These are phyloP conservation scores for Drosophila phalerata DNA, from an alignment of 2,888 invertebrate genomes.

Conservation along the genomic window DNA sequence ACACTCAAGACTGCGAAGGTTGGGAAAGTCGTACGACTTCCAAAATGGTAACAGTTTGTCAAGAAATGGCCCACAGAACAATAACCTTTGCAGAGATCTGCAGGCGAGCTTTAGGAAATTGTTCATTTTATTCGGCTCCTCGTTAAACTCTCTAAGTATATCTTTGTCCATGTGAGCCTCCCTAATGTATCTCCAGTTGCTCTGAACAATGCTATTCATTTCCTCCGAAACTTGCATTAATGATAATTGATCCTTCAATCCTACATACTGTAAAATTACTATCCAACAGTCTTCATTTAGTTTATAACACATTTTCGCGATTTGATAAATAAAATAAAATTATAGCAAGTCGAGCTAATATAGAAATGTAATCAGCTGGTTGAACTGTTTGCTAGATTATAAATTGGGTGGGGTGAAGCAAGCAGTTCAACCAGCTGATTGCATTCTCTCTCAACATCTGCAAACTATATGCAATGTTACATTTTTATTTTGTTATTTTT, in stretches of 20 bases:
- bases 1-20: not conserved
- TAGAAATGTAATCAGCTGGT: too few species aligned
- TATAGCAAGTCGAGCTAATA: not conserved
- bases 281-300: slow-evolving; percentile 8
- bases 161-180: not conserved
- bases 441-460: too few species aligned
- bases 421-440: too few species aligned
- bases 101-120: not conserved
- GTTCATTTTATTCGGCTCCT: slow-evolving; percentile 2
- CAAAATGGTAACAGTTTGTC: not conserved
- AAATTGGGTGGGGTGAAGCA: too few species aligned
- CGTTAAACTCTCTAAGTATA: not conserved
- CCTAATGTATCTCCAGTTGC: slow-evolving; percentile 1
- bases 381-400: too few species aligned
- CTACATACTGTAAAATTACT: not conserved
- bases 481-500: too few species aligned
- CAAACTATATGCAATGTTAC: too few species aligned
- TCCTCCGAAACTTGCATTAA: slow-evolving; percentile 4
- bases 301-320: slow-evolving; percentile 1
- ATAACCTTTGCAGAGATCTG: not conserved
- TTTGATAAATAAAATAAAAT: slow-evolving; percentile 4
- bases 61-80: not conserved
- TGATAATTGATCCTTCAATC: slow-evolving; percentile 10
- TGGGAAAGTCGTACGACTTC: slow-evolving; percentile 4
- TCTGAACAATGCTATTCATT: not conserved